Evolutionary conservation across 2,888 invertebrate genomes (phyloP), one percentile per base, ranked within the genome.

Genomic region (Xestoiulus laeticollis): DNA sequence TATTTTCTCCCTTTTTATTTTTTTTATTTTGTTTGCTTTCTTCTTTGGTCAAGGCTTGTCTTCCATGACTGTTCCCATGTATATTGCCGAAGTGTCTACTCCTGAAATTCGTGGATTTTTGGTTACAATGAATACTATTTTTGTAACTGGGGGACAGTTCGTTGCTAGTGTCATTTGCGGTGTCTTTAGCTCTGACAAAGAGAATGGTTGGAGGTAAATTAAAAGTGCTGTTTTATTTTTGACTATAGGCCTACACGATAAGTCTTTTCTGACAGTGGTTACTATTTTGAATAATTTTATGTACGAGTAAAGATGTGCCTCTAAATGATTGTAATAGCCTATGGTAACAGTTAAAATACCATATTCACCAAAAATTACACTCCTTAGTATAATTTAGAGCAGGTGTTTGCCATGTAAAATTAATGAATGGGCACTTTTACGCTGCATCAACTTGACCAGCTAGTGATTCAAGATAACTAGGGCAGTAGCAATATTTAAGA

Each of bases 61-160:
- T 12, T 93, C 93, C 3, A 93, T 93, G 93, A 93, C 93, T 59
- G 93, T 94, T 4, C 94, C 94, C 2, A 92, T 94, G 90, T 94
- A 94, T 90, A 93, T 94, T 68, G 93, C 93, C 33, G 94, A 94
- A 90, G 91, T 92, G 87, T 92, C 94, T 0, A 93, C 93, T 2
- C 89, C 92, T 5, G 91, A 92, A 85, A 90, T 92, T 32, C 91
- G 94, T 43, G 94, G 94, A 32, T 90, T 91, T 10, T 91, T 94
- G 59, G 93, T 94, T 33, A 93, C 93, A 0, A 89, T 93, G 38
- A 93, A 94, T 90, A 92, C 91, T 86, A 89, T 93, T 38, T 93
- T 93, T 90, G 92, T 94, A 89, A 93, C 93, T 6, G 92, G 92
- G 22, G 94, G 94, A 22, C 93, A 93, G 91, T 92, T 93, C 89